Evolutionary conservation across 2,113 vertebrate species (phyloP), one percentile per base, ranked within the genome.

Genomic region (Entomyzon cyanotis): DNA sequence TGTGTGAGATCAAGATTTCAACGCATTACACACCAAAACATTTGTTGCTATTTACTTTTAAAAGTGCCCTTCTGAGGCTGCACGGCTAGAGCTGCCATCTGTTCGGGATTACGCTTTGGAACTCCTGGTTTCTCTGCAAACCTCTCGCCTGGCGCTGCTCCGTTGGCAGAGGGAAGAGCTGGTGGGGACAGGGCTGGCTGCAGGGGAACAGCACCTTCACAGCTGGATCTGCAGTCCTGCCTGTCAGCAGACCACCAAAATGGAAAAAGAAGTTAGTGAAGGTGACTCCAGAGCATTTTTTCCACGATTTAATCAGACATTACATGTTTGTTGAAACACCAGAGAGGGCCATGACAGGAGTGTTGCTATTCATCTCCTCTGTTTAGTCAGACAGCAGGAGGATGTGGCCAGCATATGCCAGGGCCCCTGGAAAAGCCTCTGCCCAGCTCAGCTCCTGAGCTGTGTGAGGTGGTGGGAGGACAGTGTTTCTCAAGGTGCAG

Each of bases 11-110:
- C 56, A 91, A 84, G 96, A 97, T 97, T 97, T 97, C 96, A 91
- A 70, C 11, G 82, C 88, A 91, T 94, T 96, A 92, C 93, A 86
- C 95, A 90, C 93, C 74, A 89, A 97, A 97, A 96, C 92, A 94
- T 98, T 97, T 96, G 97, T 98, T 98, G 97, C 96, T 97, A 94
- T 97, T 97, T 98, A 96, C 97, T 97, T 97, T 97, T 80, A 91
- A 87, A 96, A 95, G 95, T 93, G 79, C 95, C 89, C 95, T 96
- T 97, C 89, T 79, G 96, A 90, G 96, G 93, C 81, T 62, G 93
- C 96, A 56, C 1, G 82, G 64, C 74, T 95, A 44, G 90, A 96
- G 67, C 63, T 56, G 90, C 97, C 97, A 97, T 98, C 97, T 98
- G 97, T 95, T 97, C 84, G 4, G 96, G 95, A 94, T 96, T 92